These are phyloP conservation scores for Sandelia bainsii DNA, from an alignment of 2,797 vertebrate genomes.

Conservation along the genomic window DNA sequence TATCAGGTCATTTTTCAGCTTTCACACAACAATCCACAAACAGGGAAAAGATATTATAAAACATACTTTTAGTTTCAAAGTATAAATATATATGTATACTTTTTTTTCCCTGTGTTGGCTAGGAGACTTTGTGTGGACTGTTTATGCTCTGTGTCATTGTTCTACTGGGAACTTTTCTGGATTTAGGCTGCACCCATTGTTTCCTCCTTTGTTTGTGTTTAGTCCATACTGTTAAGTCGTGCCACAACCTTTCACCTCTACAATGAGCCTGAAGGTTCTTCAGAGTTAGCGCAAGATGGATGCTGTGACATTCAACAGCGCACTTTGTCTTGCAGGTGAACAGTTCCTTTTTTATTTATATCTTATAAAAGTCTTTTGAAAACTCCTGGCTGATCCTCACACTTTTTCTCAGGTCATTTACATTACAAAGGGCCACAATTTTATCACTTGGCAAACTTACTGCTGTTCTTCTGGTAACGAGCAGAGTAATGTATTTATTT, in stretches of 20 bases:
- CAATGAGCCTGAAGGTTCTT: too few species aligned
- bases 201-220: too few species aligned
- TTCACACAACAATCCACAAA: slow-evolving; percentile 10
- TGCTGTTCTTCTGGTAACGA: slow-evolving; percentile 23
- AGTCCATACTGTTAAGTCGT: too few species aligned
- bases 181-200: neutral
- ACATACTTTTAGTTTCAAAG: neutral
- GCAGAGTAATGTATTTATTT: slow-evolving; percentile 4
- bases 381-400: slow-evolving; percentile 10
- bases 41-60: neutral
- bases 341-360: slow-evolving; percentile 39
- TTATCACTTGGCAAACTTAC: slow-evolving; percentile 20
- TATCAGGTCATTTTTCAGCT: neutral
- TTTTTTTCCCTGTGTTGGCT: neutral
- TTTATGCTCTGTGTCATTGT: neutral
- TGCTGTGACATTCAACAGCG: slow-evolving; percentile 1
- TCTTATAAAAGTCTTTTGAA: slow-evolving; percentile 33
- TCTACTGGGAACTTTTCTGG: neutral
- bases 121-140: neutral
- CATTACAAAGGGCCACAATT: slow-evolving; percentile 15
- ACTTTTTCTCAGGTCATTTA: slow-evolving; percentile 1
- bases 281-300: too few species aligned
- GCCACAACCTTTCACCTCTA: neutral
- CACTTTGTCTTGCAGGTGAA: slow-evolving; percentile 17
- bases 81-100: too few species aligned